A percentile compares a stretch with the other conserved stretches of the same genome.
These are phyloP conservation scores for Lytechinus pictus DNA, from an alignment of 35 echinoderm and acorn worm genomes.

Conservation along the genomic window DNA sequence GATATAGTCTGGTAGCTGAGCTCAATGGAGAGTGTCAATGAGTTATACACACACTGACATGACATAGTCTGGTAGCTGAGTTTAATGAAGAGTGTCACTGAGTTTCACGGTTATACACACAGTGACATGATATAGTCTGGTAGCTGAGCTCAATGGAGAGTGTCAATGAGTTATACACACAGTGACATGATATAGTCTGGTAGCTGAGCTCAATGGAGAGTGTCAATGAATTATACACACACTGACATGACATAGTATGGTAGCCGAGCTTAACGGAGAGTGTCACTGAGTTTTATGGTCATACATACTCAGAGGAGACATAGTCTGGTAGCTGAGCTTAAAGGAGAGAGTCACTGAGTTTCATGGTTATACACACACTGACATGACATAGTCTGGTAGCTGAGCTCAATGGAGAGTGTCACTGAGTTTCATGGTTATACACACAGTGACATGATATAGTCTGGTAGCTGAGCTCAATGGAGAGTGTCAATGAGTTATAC, in stretches of 20 bases:
- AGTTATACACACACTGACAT: neutral
- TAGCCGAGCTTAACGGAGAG: neutral
- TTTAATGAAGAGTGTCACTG: conserved; percentile 31
- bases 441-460: neutral
- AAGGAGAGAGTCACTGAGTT: too few relatives aligned
- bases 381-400: conserved; percentile 60
- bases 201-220: neutral
- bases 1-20: neutral
- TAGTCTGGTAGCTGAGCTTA: neutral
- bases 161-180: neutral
- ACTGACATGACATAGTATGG: neutral
- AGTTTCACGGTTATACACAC: neutral
- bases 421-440: neutral
- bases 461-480: neutral
- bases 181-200: neutral
- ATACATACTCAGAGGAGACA: neutral
- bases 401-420: conserved; percentile 59
- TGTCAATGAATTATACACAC: neutral
- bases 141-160: conserved; percentile 16
- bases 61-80: neutral
- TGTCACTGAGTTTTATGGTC: neutral
- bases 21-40: neutral
- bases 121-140: neutral
- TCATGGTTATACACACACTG: conserved; percentile 72
- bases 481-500: neutral